Percentiles rank a stretch among this genome's conserved stretches.
phyloP scores from a whole-genome alignment of 2,797 vertebrate species.

The Margarornis squamiger region DNA sequence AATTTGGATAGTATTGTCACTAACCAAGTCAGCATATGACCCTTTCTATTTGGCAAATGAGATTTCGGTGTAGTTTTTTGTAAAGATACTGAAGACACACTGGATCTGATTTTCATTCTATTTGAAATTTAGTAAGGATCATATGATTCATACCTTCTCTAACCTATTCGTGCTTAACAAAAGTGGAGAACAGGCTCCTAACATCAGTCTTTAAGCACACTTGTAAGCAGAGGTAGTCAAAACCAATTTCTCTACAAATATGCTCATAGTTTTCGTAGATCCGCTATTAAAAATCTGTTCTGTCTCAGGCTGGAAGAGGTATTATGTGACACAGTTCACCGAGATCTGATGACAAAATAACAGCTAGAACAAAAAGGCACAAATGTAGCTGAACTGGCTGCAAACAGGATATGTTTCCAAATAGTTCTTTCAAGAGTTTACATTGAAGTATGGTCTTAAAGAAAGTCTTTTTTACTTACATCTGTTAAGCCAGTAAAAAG shows the following conservation, averaged over 20 bases:
- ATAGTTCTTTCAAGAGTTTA: background rate
- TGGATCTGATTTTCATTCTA: background rate
- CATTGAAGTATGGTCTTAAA: background rate
- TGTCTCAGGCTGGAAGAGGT: background rate
- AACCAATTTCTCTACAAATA: background rate
- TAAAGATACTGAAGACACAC: background rate
- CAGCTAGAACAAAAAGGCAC: background rate
- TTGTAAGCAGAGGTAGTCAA: background rate
- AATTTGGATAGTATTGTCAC: background rate
- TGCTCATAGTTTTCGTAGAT: background rate
- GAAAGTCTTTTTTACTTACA: background rate
- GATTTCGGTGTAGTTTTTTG: background rate
- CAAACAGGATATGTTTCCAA: background rate
- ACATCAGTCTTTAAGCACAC: background rate
- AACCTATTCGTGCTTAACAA: background rate
- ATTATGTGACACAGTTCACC: background rate
- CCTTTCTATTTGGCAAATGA: background rate
- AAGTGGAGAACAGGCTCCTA: background rate
- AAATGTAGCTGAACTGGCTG: background rate
- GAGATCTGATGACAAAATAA: background rate
- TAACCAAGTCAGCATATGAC: background rate
- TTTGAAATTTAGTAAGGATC: background rate
- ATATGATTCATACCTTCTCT: background rate
- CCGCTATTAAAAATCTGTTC: background rate
- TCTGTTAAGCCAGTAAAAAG: background rate